Conservation (phyloP, 2,888 invertebrate species). For the Pocota personata region DNA sequence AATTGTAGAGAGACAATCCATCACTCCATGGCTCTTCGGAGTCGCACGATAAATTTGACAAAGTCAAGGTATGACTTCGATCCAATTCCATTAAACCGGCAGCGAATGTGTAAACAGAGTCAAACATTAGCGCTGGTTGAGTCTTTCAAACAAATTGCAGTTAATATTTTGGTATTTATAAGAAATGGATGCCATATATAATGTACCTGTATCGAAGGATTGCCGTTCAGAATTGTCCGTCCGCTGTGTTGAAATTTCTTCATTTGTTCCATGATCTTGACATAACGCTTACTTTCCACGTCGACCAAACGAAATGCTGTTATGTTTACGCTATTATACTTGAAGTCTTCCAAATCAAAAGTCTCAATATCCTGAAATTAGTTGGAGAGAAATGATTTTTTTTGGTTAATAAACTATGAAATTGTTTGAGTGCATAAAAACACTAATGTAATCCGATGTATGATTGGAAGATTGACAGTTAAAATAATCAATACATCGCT, state of each 20-base stretch:
- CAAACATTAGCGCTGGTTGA: conserved; percentile 93
- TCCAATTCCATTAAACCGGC: conserved; percentile 90
- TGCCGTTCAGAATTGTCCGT: conserved; percentile 88
- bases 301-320: conserved; percentile 96
- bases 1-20: conserved; percentile 89
- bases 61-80: conserved; percentile 87
- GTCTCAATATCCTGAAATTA: conserved; percentile 90
- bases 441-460: no score
- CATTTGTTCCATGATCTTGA: conserved; percentile 91
- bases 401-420: no score
- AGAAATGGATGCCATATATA: no score
- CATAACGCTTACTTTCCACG: conserved; percentile 89
- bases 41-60: conserved; percentile 92
- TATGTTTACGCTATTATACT: conserved; percentile 96
- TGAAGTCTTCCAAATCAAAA: conserved; percentile 94
- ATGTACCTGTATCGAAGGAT: conserved; percentile 86
- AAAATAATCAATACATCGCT: no score
- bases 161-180: neutral
- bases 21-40: conserved; percentile 90
- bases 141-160: conserved; percentile 84
- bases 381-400: conserved; percentile 26
- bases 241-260: conserved; percentile 94
- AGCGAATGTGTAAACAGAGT: conserved; percentile 92
- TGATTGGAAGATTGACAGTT: no score
- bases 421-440: no score